Evolutionary conservation across 2,113 vertebrate species (phyloP), one percentile per base, ranked within the genome.

Genomic region (Albula goreensis): DNA sequence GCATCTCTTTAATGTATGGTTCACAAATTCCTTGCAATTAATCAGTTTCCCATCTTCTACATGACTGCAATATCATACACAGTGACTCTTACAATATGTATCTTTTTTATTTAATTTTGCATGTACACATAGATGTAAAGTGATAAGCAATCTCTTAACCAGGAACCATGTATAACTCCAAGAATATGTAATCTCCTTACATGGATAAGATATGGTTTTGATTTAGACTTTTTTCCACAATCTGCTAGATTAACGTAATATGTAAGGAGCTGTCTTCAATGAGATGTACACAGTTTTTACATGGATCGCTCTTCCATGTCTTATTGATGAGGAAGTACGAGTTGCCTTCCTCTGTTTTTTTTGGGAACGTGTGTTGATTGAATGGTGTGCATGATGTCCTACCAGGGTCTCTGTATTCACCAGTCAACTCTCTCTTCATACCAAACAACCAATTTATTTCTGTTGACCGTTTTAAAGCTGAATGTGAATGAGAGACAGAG

Each of bases 401-500:
- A 77, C 19, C 83, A 66, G 83, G 50, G 81, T 88, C 81, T 88
- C 85, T 85, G 85, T 88, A 87, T 48, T 49, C 22, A 25, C 17
- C 5, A 10, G 63, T 88, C 86, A 86, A 41, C 0, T 83, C 70
- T 88, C 86, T 90, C 89, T 66, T 80, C 84, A 80, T 90, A 85
- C 57, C 60, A 78, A 85, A 83, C 87, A 53, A 52, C 31, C 8
- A 49, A 19, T 6, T 50, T 84, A 52, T 74, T 22, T 51, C 56
- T 12, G 17, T 86, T 85, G 87, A 88, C 91, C 90, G 88, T 89
- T 86, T 85, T 85, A 90, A 90, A 90, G 85, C 88, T 91, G 91
- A 92, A 93, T 92, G 93, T 94, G 92, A 92, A 89, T 92, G 93
- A 89, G 90, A 92, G 90, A 92, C 90, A 78, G 89, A 52, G 87